phyloP scores from a whole-genome alignment of 2,113 vertebrate species.

The Eudyptes chrysolophus region DNA sequence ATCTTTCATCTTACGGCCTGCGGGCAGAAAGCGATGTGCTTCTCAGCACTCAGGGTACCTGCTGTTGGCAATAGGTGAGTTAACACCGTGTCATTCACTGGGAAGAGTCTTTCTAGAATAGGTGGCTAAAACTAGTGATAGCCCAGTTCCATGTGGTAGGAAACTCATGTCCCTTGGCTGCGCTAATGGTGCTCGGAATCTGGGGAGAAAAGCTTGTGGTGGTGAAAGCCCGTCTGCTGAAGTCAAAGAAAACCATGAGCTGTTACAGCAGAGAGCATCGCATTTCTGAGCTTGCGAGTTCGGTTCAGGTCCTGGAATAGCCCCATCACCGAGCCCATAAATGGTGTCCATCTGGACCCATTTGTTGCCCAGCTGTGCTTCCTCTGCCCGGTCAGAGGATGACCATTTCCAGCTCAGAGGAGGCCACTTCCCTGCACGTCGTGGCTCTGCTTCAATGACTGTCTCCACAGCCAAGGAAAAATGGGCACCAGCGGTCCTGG shows the following conservation, averaged over 20 bases:
- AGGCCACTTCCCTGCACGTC: rapidly evolving
- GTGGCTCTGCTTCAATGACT: background rate
- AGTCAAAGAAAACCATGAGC: background rate
- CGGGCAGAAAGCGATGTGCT: background rate
- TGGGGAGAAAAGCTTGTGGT: background rate
- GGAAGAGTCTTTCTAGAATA: background rate
- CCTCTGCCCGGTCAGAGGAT: background rate
- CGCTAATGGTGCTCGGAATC: background rate
- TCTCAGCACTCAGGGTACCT: background rate
- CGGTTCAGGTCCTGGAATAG: background rate
- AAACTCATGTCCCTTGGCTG: background rate
- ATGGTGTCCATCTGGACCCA: too few relatives aligned
- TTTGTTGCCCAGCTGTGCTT: background rate
- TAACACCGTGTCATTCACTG: background rate
- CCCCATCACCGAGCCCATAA: background rate
- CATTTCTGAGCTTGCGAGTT: background rate
- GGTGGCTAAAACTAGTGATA: background rate
- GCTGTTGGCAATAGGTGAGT: background rate
- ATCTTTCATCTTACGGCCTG: background rate
- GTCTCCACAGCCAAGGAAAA: too few relatives aligned
- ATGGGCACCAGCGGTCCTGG: rapidly evolving
- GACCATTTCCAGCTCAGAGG: background rate
- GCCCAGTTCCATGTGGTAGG: rapidly evolving
- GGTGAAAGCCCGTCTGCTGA: background rate
- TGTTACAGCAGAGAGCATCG: background rate